phyloP scores from a whole-genome alignment of 2,113 vertebrate genomes.

The Plecotus auritus region DNA sequence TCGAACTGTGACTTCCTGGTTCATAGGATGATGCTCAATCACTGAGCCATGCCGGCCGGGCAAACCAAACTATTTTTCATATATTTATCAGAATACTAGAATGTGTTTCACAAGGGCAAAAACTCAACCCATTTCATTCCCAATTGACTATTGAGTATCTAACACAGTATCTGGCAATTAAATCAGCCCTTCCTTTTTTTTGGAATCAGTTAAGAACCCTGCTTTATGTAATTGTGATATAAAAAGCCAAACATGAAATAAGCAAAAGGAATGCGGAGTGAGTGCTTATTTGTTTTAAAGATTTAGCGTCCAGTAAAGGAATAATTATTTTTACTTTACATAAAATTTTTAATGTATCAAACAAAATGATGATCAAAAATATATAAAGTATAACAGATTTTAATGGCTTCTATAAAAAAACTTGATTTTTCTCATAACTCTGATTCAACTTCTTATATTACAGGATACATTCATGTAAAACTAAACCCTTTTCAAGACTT shows the following conservation, averaged over 20 bases:
- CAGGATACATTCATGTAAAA: neutral
- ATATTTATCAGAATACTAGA: neutral
- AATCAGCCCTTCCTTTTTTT: neutral
- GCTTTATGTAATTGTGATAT: neutral
- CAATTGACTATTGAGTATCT: neutral
- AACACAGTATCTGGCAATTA: neutral
- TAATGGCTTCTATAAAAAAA: neutral
- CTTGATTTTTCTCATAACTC: neutral
- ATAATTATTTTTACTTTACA: neutral
- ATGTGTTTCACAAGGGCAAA: neutral
- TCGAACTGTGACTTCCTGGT: too few relatives aligned
- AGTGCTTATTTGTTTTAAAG: neutral
- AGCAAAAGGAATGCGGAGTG: neutral
- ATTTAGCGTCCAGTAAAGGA: neutral
- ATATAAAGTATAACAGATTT: neutral
- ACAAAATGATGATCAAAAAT: neutral
- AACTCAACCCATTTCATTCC: neutral
- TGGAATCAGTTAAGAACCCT: neutral
- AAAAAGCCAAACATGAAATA: neutral
- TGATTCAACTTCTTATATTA: conserved; percentile 2
- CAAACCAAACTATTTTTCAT: conserved; percentile 14
- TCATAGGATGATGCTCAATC: too few relatives aligned
- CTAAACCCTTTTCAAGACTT: neutral
- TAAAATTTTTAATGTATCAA: neutral
- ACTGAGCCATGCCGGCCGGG: too few relatives aligned